Base-by-base conservation (phyloP, 2,797 vertebrate species). In the Oryzias dopingdopingensis region DNA sequence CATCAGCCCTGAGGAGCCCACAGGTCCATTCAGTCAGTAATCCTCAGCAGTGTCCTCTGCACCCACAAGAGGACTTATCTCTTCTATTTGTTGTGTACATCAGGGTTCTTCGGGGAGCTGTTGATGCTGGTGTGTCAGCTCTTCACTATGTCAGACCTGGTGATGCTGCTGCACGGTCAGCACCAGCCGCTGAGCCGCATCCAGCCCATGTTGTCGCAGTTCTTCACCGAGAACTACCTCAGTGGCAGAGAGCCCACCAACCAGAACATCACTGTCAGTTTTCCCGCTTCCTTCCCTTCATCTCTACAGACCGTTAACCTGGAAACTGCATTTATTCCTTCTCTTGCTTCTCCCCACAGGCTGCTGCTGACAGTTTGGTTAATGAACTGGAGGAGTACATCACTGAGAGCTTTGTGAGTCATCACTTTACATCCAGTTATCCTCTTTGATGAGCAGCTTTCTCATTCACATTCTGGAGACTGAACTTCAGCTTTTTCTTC, bases 131-230 rank as follows among this genome's bases (percentile, higher is more conserved):
- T 97, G 70, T 97, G 95, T 77, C 95, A 96, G 89, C 94, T 93
- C 15, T 94, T 97, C 77, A 95, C 95, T 57, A 95, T 97, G 95
- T 93, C 95, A 4, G 96, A 97, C 49, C 91, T 97, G 90, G 95
- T 97, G 53, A 90, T 96, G 91, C 87, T 97, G 65, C 91, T 97
- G 4, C 96, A 97, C 0, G 95, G 95, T 2, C 94, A 96, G 74
- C 94, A 94, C 67, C 94, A 97, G 83, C 95, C 96, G 0, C 86
- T 97, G 51, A 90, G 91, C 62, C 93, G 94, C 41, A 94, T 97
- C 63, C 95, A 96, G 85, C 94, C 95, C 0, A 93, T 95, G 63
- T 90, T 97, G 48, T 83, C 89, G 23, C 87, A 91, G 72, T 97
- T 96, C 86, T 96, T 96, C 88, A 93, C 84, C 18, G 92, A 96